phyloP scores from a whole-genome alignment of 2,888 invertebrate species.

The Limnephilus auricula region DNA sequence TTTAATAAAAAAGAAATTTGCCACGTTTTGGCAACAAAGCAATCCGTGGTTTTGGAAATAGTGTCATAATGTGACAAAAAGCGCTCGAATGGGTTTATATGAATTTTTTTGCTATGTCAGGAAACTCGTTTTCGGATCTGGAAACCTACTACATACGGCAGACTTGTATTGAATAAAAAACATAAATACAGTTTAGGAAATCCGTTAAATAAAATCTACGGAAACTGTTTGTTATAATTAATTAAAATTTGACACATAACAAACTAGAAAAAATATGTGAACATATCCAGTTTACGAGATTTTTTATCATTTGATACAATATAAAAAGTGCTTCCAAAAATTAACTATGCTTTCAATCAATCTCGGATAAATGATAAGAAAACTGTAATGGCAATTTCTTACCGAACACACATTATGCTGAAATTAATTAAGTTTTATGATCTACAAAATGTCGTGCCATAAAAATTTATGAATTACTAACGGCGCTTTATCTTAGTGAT shows the following conservation, averaged over 20 bases:
- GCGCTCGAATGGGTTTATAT: too few relatives aligned
- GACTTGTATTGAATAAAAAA: not conserved
- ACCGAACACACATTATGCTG: constrained; percentile 35
- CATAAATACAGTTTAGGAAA: not conserved
- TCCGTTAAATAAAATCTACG: not conserved
- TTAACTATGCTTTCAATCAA: constrained; percentile 37
- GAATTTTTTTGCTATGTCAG: too few relatives aligned
- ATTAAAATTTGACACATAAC: too few relatives aligned
- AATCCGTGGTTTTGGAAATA: too few relatives aligned
- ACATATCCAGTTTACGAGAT: not conserved
- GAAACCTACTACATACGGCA: not conserved
- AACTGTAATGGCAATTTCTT: constrained; percentile 41
- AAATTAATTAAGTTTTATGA: constrained; percentile 49
- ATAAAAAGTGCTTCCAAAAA: not conserved
- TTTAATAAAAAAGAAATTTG: too few relatives aligned
- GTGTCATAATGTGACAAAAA: too few relatives aligned
- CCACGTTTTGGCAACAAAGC: too few relatives aligned
- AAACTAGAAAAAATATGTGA: not conserved
- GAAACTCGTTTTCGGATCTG: too few relatives aligned
- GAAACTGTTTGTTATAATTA: not conserved
- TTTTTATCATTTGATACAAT: not conserved
- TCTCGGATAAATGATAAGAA: constrained; percentile 30
- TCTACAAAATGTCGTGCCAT: constrained; percentile 45
- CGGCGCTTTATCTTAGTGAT: constrained; percentile 40
- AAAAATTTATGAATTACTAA: constrained; percentile 33